These are phyloP conservation scores for Gymnodraco acuticeps DNA, from an alignment of 2,797 vertebrate species.

Conservation along the genomic window DNA sequence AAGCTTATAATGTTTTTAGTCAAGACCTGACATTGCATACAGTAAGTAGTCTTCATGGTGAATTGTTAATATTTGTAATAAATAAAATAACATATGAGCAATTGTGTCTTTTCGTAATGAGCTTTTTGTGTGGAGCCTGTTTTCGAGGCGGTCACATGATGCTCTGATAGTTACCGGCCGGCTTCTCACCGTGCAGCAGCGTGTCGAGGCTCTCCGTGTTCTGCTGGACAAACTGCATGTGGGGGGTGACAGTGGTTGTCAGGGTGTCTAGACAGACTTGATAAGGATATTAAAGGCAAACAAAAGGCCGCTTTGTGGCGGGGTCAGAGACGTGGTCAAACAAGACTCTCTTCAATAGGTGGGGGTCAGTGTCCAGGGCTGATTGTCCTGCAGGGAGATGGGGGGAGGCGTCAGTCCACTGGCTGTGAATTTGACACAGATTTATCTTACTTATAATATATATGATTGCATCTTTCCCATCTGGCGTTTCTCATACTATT, in stretches of 20 bases:
- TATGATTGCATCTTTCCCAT: conserved; percentile 37
- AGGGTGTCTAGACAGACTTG: conserved; percentile 93
- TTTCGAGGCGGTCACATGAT: conserved; percentile 6
- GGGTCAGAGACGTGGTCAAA: conserved; percentile 87
- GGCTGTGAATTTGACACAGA: conserved; percentile 50
- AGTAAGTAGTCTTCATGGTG: neutral
- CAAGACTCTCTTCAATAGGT: conserved; percentile 60
- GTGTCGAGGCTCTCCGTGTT: conserved; percentile 20
- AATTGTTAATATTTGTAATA: neutral
- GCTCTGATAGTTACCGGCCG: conserved; percentile 1
- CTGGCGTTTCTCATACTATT: conserved; percentile 2
- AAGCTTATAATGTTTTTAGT: neutral
- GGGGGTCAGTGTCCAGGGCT: conserved; percentile 74
- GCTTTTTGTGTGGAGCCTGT: neutral
- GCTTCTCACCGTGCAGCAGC: conserved; percentile 14
- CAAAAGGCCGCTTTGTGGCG: conserved; percentile 87
- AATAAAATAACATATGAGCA: neutral
- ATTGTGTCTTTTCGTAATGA: neutral
- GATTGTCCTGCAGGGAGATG: conserved; percentile 53
- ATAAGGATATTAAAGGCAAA: conserved; percentile 91
- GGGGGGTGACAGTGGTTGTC: conserved; percentile 83
- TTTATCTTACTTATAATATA: conserved; percentile 50
- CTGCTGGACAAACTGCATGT: conserved; percentile 37
- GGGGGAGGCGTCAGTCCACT: conserved; percentile 58
- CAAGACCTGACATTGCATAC: neutral